These are phyloP conservation scores for Halichoeres trimaculatus DNA, from an alignment of 2,113 vertebrate species.

Conservation along the genomic window DNA sequence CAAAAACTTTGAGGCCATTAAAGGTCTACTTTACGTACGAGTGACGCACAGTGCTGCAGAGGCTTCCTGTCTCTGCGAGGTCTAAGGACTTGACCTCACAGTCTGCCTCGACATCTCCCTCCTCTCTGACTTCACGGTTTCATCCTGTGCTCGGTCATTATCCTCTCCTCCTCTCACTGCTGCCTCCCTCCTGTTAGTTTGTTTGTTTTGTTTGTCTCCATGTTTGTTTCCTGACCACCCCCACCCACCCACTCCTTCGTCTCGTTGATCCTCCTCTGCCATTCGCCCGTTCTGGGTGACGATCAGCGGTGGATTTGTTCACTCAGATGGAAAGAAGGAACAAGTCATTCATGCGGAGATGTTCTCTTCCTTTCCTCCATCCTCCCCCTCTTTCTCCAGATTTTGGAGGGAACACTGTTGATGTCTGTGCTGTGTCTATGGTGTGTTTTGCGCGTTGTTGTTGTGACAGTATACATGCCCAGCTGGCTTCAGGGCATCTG, in stretches of 20 bases:
- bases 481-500: constrained; percentile 22
- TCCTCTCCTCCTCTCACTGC: not conserved
- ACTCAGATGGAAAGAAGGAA: constrained; percentile 53
- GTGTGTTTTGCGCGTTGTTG: constrained; percentile 4
- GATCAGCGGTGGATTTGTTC: constrained; percentile 50
- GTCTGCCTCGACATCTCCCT: not conserved
- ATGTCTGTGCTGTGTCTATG: constrained; percentile 1
- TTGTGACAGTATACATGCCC: not conserved
- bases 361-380: not conserved
- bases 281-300: not conserved
- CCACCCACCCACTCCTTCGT: not conserved
- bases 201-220: not conserved
- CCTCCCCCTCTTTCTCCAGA: not conserved
- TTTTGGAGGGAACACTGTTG: constrained; percentile 8
- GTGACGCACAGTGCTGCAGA: not conserved
- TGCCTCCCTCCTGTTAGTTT: not conserved
- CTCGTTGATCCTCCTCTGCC: not conserved
- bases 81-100: not conserved
- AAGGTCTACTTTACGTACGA: not conserved
- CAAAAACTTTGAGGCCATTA: not conserved
- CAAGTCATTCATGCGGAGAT: constrained; percentile 57
- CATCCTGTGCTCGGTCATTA: not conserved
- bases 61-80: not conserved
- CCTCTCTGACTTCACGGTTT: too few species aligned
- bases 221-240: not conserved